A percentile compares a stretch with the other conserved stretches of the same genome.
These are phyloP conservation scores for Apis laboriosa DNA, from an alignment of 1,140 invertebrate genomes.

Conservation along the genomic window DNA sequence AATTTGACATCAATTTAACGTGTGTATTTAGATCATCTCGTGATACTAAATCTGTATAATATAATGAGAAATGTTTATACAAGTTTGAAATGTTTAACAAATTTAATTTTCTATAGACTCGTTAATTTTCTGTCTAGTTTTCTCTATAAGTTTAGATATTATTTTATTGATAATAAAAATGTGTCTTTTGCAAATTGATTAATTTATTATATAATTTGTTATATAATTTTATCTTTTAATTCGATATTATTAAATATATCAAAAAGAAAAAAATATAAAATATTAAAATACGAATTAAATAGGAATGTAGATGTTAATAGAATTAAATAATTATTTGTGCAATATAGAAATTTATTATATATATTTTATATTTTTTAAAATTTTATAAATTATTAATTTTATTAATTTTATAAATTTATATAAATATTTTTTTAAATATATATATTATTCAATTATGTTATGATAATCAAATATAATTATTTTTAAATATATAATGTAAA, in stretches of 20 bases:
- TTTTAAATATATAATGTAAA: too few species aligned
- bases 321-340: not conserved
- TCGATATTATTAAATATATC: not conserved
- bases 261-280: not conserved
- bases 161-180: conserved; percentile 10
- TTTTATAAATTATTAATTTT: not conserved
- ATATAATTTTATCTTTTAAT: not conserved
- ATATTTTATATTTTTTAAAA: not conserved
- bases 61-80: not conserved
- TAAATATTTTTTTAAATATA: too few species aligned
- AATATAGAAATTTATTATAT: conserved; percentile 6
- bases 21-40: not conserved
- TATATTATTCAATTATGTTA: too few species aligned
- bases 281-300: not conserved
- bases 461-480: too few species aligned
- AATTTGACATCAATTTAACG: not conserved
- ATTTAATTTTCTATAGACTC: conserved; percentile 6
- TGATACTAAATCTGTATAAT: not conserved
- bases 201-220: not conserved
- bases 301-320: not conserved
- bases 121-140: too few species aligned
- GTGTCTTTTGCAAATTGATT: not conserved
- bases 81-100: conserved; percentile 22
- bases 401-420: not conserved
- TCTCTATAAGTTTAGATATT: not conserved